A percentile compares a stretch with the other conserved stretches of the same genome.
Evolutionary conservation across 1,140 invertebrate genomes (phyloP).

Genomic region (Eumaeus atala): DNA sequence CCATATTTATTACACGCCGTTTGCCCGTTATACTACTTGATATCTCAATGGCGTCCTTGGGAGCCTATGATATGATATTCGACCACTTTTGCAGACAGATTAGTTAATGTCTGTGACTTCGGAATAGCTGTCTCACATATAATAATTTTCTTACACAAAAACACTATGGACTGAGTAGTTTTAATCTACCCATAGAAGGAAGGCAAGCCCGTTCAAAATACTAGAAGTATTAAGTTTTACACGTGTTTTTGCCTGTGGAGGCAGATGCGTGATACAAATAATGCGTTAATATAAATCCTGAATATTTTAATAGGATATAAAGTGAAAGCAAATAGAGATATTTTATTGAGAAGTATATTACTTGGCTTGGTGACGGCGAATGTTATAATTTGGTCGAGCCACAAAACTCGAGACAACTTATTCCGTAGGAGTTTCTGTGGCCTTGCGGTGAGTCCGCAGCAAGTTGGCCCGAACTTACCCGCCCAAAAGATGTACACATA

Average conservation of each 20-base stretch:
- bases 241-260: no score
- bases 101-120: no score
- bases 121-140: no score
- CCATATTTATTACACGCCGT: not conserved
- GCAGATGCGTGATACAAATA: no score
- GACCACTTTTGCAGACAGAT: not conserved
- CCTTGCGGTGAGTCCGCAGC: not conserved
- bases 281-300: not conserved
- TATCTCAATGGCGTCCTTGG: slow-evolving; percentile 2
- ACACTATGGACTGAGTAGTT: no score
- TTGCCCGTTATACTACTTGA: not conserved
- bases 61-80: not conserved
- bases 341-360: slow-evolving; percentile 27
- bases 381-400: slow-evolving; percentile 26
- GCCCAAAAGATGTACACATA: slow-evolving; percentile 5
- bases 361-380: slow-evolving; percentile 24
- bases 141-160: no score
- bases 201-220: no score
- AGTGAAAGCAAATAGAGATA: slow-evolving; percentile 12
- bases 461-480: not conserved
- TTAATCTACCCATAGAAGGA: no score
- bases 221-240: no score
- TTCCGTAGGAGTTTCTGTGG: slow-evolving; percentile 1
- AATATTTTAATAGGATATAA: not conserved
- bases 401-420: slow-evolving; percentile 9